Evolutionary conservation across 2,797 vertebrate genomes (phyloP), one percentile per base, ranked within the genome.

Genomic region (Poeciliopsis infans): DNA sequence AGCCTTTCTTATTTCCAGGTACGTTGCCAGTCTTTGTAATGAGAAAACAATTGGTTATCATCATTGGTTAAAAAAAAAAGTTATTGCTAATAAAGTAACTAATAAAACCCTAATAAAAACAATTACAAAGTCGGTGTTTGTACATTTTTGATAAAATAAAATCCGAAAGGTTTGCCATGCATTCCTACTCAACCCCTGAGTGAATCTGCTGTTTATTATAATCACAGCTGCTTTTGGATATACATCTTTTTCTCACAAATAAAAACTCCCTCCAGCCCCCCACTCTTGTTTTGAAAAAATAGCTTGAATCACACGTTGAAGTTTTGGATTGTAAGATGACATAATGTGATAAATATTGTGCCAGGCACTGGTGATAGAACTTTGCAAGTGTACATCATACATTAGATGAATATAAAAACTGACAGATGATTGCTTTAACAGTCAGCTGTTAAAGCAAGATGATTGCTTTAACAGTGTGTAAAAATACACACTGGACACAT

Each of bases 381-480:
- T 28, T 13, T n/a, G 16, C 25, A 41, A 33, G 41, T 68, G 33
- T 13, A 33, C 49, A 71, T 76, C 23, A 78, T 79, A 73, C 75
- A 76, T 77, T 77, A 77, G 69, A 33, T 82, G 74, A 80, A 73
- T 57, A 79, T 72, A 57, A 72, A 84, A 81, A 86, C 77, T 77
- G 73, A 87, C 64, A 83, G 79, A 91, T 86, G 85, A 89, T 80
- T 79, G 68, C 85, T 86, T 83, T 90, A 84, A 90, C 87, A 82
- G 57, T n/a, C n/a, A n/a, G n/a, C n/a, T n/a, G n/a, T n/a, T n/a
- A n/a, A n/a, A n/a, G n/a, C n/a, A n/a, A 83, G 79, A 91, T 86
- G 85, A 89, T 80, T 79, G 68, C 85, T 86, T 83, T 90, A 84
- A 90, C 87, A 82, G 57, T n/a, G n/a, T n/a, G n/a, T 46, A 64